These are phyloP conservation scores for Stenoptilia bipunctidactyla DNA, from an alignment of 2,888 invertebrate genomes.

Conservation along the genomic window DNA sequence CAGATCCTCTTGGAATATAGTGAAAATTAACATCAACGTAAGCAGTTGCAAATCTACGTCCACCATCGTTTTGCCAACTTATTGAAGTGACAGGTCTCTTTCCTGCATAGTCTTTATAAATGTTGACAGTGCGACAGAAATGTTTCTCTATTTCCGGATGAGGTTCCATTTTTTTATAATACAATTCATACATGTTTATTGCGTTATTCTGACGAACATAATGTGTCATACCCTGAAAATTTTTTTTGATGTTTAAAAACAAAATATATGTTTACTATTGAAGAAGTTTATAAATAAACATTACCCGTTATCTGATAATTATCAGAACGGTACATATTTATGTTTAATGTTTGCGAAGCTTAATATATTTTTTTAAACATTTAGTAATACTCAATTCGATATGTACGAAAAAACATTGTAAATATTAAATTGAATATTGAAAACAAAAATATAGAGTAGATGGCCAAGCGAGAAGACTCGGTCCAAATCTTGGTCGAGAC, in stretches of 20 bases:
- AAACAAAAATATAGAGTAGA: too few relatives aligned
- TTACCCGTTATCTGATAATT: too few relatives aligned
- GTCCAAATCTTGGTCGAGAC: too few relatives aligned
- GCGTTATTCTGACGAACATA: slow-evolving; percentile 92
- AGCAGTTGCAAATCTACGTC: slow-evolving; percentile 82
- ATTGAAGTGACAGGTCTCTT: slow-evolving; percentile 79
- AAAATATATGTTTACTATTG: neutral
- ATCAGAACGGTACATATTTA: too few relatives aligned
- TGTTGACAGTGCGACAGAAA: slow-evolving; percentile 83
- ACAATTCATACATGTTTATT: slow-evolving; percentile 90
- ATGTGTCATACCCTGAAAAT: slow-evolving; percentile 80
- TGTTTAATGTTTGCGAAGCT: too few relatives aligned
- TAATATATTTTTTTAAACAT: too few relatives aligned
- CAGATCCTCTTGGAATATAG: slow-evolving; percentile 42
- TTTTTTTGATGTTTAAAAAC: neutral
- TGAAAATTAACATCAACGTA: slow-evolving; percentile 86
- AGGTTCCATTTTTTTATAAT: slow-evolving; percentile 80
- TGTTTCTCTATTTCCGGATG: slow-evolving; percentile 75
- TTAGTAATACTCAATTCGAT: too few relatives aligned
- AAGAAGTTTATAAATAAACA: neutral
- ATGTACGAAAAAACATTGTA: neutral
- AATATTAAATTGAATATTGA: too few relatives aligned
- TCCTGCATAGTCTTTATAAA: slow-evolving; percentile 78
- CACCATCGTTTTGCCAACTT: slow-evolving; percentile 81
- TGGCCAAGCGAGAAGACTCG: too few relatives aligned